Conservation (phyloP, 2,888 invertebrate genomes). For the Dryobota labecula region DNA sequence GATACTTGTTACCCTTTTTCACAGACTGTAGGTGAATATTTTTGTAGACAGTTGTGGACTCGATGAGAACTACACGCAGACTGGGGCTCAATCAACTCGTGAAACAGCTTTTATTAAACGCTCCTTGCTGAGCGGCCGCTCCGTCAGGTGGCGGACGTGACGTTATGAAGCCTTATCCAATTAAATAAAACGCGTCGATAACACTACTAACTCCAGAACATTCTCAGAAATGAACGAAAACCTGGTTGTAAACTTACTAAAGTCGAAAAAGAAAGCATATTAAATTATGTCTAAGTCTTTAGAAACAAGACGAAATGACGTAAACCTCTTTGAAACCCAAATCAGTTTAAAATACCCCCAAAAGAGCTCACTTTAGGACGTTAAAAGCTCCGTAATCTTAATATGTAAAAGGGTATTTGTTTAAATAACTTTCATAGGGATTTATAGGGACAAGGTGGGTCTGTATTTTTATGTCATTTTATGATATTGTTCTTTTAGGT, state of each 20-base stretch:
- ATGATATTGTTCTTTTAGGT: no score
- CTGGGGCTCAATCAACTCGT: no score
- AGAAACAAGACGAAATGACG: slow-evolving; percentile 35
- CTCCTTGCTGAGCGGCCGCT: no score
- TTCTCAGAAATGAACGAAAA: slow-evolving; percentile 2
- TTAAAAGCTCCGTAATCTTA: slow-evolving; percentile 49
- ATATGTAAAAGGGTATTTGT: slow-evolving; percentile 59
- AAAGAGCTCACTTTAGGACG: slow-evolving; percentile 42
- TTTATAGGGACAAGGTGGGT: not conserved
- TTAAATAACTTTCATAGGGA: slow-evolving; percentile 55
- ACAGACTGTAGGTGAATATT: no score
- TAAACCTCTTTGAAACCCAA: slow-evolving; percentile 45
- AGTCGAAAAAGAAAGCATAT: slow-evolving; percentile 5
- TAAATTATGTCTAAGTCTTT: slow-evolving; percentile 17
- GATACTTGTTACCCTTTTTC: no score
- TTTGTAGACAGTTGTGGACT: no score
- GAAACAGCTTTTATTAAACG: no score
- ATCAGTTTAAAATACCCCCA: slow-evolving; percentile 52
- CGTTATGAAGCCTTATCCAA: no score
- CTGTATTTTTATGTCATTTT: not conserved
- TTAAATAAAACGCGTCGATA: no score
- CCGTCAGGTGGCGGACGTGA: no score
- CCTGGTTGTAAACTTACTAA: not conserved
- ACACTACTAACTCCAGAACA: not conserved
- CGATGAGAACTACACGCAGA: no score